Percentiles rank a stretch among this genome's conserved stretches.
phyloP scores from a whole-genome alignment of 1,140 invertebrate species.

The Zaprionus ornatus region DNA sequence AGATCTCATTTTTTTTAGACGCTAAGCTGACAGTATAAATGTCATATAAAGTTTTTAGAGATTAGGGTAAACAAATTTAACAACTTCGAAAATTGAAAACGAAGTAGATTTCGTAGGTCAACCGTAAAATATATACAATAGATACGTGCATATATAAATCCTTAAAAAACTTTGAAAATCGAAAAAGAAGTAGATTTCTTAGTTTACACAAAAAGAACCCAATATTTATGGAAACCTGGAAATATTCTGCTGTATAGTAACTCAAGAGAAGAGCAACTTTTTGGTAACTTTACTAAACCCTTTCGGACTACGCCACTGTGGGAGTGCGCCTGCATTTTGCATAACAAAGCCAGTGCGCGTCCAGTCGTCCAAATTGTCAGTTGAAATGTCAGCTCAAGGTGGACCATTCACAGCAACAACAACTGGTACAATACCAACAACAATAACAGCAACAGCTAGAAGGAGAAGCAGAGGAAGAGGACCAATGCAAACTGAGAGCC shows the following conservation, averaged over 20 bases:
- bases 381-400: slow-evolving; percentile 76
- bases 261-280: too few species aligned
- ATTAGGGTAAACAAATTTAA: neutral
- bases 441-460: neutral
- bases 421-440: slow-evolving; percentile 5
- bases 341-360: slow-evolving; percentile 68
- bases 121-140: too few species aligned
- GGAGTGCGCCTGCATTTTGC: slow-evolving; percentile 54
- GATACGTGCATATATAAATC: too few species aligned
- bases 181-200: neutral
- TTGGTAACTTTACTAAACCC: neutral
- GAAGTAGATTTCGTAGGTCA: neutral
- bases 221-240: too few species aligned
- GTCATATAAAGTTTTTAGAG: neutral
- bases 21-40: too few species aligned
- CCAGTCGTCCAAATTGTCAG: slow-evolving; percentile 75
- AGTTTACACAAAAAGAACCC: neutral
- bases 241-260: too few species aligned
- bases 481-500: neutral
- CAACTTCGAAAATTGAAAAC: neutral
- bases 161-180: neutral
- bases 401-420: slow-evolving; percentile 19
- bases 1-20: too few species aligned
- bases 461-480: slow-evolving; percentile 1
- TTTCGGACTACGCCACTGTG: neutral